Evolutionary conservation across 2,113 vertebrate species (phyloP).

Genomic region (Crypturellus undulatus): DNA sequence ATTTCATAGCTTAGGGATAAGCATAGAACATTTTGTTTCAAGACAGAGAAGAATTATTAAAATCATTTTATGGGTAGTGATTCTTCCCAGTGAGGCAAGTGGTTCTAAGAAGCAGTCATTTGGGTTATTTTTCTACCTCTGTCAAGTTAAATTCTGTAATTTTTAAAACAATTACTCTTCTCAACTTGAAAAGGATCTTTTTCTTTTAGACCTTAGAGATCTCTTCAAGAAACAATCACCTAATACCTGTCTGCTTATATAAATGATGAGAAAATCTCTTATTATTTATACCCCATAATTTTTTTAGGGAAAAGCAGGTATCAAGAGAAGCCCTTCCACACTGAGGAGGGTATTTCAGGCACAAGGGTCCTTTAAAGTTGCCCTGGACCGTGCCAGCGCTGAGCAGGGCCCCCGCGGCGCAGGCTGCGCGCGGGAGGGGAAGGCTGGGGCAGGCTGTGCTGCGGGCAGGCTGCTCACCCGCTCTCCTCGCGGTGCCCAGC

Average conservation of each 20-base stretch:
- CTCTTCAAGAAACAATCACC: neutral
- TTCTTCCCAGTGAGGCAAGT: neutral
- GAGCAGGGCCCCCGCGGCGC: too few species aligned
- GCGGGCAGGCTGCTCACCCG: neutral
- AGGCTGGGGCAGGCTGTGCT: neutral
- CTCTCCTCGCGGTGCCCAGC: neutral
- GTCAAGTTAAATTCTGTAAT: neutral
- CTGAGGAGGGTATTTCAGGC: neutral
- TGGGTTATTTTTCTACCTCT: neutral
- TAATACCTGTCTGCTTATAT: neutral
- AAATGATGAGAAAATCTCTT: neutral
- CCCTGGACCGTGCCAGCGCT: neutral
- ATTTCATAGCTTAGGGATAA: neutral
- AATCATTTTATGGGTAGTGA: neutral
- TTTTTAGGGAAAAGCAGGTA: neutral
- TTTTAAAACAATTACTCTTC: conserved; percentile 13
- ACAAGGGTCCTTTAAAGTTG: neutral
- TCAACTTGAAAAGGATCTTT: neutral
- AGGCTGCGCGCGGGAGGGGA: neutral
- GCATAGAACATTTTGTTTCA: neutral
- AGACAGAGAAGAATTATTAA: conserved; percentile 11
- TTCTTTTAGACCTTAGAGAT: neutral
- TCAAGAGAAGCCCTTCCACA: neutral
- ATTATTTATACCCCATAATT: neutral
- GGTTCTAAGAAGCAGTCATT: neutral